Evolutionary conservation across 2,113 vertebrate species (phyloP).

Genomic region (Forbesichthys papilliferus): DNA sequence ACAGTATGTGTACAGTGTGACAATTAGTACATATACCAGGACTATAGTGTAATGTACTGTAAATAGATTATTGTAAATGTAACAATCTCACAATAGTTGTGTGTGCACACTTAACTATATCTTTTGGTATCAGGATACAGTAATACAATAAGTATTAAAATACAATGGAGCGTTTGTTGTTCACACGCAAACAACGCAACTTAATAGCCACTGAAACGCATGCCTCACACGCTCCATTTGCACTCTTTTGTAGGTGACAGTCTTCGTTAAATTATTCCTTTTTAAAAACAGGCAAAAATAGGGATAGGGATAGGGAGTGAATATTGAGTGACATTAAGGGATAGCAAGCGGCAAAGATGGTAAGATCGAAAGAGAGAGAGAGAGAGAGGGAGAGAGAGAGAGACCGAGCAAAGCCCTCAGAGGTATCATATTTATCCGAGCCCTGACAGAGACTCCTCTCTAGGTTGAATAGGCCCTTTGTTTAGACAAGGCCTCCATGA

Average conservation of each 20-base stretch:
- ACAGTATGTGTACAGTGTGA: too few relatives aligned
- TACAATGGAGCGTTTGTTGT: constrained; percentile 13
- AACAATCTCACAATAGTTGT: constrained; percentile 2
- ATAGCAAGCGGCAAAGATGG: constrained; percentile 34
- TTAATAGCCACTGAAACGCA: constrained; percentile 17
- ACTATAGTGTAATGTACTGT: too few relatives aligned
- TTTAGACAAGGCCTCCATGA: constrained; percentile 71
- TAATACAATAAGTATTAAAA: constrained; percentile 4
- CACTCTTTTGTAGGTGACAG: too few relatives aligned
- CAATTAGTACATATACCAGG: too few relatives aligned
- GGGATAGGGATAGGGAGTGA: background rate
- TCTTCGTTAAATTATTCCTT: background rate
- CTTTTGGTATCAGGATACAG: background rate
- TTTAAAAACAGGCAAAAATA: background rate
- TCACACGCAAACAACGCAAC: constrained; percentile 21
- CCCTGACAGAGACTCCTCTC: constrained; percentile 69
- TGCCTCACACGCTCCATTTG: background rate
- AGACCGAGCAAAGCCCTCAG: constrained; percentile 56
- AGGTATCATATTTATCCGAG: constrained; percentile 73
- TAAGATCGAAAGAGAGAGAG: constrained; percentile 17
- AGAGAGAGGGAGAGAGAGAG: constrained; percentile 13
- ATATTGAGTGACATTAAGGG: background rate
- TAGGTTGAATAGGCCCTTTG: constrained; percentile 76
- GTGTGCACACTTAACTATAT: background rate
- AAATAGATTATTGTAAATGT: background rate